phyloP scores from a whole-genome alignment of 1,140 invertebrate genomes.

The Vollenhovia emeryi region DNA sequence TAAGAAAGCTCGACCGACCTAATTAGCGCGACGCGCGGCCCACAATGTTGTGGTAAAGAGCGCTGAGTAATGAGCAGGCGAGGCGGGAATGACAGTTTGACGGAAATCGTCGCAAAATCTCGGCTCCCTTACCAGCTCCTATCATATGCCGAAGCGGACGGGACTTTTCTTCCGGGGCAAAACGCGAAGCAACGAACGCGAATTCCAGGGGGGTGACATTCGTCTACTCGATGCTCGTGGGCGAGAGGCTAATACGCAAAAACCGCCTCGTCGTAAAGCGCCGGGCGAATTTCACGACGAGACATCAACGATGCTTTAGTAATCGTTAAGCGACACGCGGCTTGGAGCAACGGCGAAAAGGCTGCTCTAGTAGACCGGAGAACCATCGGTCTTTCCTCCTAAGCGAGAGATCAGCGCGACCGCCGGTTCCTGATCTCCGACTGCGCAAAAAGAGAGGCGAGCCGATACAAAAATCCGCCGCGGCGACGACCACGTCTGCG shows the following conservation, averaged over 20 bases:
- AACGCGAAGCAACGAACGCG: conserved; percentile 1
- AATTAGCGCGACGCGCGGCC: neutral
- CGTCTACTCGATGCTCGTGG: neutral
- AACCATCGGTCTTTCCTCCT: neutral
- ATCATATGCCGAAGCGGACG: neutral
- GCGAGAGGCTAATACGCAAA: neutral
- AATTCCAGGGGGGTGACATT: neutral
- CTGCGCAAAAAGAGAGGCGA: neutral
- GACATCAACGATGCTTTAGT: conserved; percentile 21
- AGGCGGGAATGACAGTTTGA: neutral
- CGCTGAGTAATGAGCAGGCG: conserved; percentile 5
- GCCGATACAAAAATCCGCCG: neutral
- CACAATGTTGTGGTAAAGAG: neutral
- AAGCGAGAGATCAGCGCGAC: neutral
- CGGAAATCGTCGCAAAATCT: neutral
- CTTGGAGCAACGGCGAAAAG: neutral
- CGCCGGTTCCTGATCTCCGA: neutral
- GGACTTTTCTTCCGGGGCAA: neutral
- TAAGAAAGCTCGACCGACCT: neutral
- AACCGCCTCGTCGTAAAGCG: conserved; percentile 12
- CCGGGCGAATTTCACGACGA: conserved; percentile 1
- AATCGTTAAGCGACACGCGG: neutral
- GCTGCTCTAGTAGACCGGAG: neutral
- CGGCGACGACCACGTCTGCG: neutral
- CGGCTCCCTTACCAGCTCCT: neutral